A percentile compares a stretch with the other conserved stretches of the same genome.
Conservation (phyloP, 2,797 vertebrate species). For the Acipenser transmontanus region DNA sequence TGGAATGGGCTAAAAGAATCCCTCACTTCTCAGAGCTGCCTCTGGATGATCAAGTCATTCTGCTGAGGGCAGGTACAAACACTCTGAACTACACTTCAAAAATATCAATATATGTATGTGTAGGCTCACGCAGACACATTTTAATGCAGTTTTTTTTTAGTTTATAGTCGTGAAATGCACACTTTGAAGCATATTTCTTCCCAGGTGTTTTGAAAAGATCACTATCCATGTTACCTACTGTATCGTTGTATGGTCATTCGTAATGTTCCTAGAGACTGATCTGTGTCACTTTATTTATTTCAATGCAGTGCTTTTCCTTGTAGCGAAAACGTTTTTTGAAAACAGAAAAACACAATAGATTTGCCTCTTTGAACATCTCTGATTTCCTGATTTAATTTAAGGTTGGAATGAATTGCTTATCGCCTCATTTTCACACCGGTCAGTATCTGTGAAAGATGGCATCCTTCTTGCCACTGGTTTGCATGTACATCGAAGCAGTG, state of each 20-base stretch:
- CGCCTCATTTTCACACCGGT: constrained; percentile 92
- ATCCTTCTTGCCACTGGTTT: constrained; percentile 88
- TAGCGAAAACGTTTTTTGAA: background rate
- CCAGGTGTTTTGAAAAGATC: too few species aligned
- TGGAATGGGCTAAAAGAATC: constrained; percentile 81
- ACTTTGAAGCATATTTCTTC: too few species aligned
- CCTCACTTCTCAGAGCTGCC: constrained; percentile 80
- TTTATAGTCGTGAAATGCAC: background rate
- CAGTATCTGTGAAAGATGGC: constrained; percentile 87
- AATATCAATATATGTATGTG: background rate
- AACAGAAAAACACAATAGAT: background rate
- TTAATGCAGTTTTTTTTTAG: background rate
- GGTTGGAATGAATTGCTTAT: constrained; percentile 95
- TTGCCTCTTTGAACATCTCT: background rate
- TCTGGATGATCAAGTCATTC: constrained; percentile 90
- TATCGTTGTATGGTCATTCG: background rate
- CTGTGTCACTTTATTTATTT: background rate
- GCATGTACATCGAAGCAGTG: constrained; percentile 89
- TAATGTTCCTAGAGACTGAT: background rate
- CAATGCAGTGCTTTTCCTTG: too few species aligned
- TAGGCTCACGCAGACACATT: background rate
- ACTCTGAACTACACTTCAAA: background rate
- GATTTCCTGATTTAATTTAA: constrained; percentile 30
- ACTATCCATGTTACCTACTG: constrained; percentile 16
- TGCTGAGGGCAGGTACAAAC: constrained; percentile 81